Base-by-base conservation (phyloP, 2,797 vertebrate genomes). In the Acanthopagrus latus region DNA sequence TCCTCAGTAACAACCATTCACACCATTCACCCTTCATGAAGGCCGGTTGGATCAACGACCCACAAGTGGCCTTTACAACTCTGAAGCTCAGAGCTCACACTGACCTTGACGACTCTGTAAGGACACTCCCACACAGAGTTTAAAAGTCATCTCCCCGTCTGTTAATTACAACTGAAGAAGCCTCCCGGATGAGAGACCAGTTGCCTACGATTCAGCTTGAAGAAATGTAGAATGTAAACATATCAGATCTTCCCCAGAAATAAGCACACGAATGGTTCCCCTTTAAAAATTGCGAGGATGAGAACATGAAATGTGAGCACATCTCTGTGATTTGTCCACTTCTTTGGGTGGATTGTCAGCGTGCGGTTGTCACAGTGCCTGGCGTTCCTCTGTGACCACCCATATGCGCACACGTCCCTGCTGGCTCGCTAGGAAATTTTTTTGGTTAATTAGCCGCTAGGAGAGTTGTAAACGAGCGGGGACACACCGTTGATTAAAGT, bases 381-480 rank as follows among this genome's bases (percentile, higher is more conserved):
- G 7, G 10, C 66, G 80, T 87, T 89, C 80, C 82, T 83, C 46
- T 20, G 83, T 60, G 85, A 44, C 50, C 54, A 5, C 8, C 56
- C 71, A 33, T 73, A 73, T 78, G 59, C 47, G 17, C n/a, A 17
- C 47, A 43, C 20, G 21, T 88, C 84, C 88, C 83, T 25, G 50
- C 76, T 76, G 87, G 75, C 76, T 84, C 74, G 41, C 79, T 82
- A 58, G 1, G 43, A 65, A 87, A 38, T 38, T 78, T 38, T 78
- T 89, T 82, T 75, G 69, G 75, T 82, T 92, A 93, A 92, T 92
- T 92, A 92, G 88, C 85, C 89, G 78, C 86, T 72, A 4, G 47
- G 86, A 88, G 90, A 86, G 85, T 79, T 82, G 85, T 89, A 90
- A 91, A 89, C n/a, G 85, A 83, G 86, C 12, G 48, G 81, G 85